Evolutionary conservation across 2,797 vertebrate genomes (phyloP), one percentile per base, ranked within the genome.

Genomic region (Spondyliosoma cantharus): DNA sequence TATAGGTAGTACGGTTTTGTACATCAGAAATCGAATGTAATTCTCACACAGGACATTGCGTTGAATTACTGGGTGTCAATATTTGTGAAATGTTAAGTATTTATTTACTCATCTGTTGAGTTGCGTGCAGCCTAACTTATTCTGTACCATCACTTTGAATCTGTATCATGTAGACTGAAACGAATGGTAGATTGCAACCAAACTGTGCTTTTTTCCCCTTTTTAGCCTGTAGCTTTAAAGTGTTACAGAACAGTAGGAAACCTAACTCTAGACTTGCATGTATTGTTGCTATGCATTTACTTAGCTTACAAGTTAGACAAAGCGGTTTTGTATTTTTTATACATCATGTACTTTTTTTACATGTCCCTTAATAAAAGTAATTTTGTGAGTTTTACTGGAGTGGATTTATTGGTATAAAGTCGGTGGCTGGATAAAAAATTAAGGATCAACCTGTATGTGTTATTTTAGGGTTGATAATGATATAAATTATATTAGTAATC

Each of bases 261-360:
- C 63, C 70, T 92, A 89, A 90, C 83, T 88, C 63, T 93, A 96
- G 95, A 95, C 94, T 95, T 96, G 96, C 95, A 96, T 92, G 95
- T 96, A 95, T 90, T 95, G 96, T 98, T 97, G 97, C 97, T 95
- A 97, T 97, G 97, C 97, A 98, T 97, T 98, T 91, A 92, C 84
- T 86, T 92, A 89, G 92, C 90, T 87, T 90, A 90, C 88, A 73
- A 90, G 85, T 89, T 94, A 94, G 92, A 93, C 76, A 94, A 94
- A 95, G 94, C 94, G 86, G 94, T 97, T 98, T 97, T 97, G 97
- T 97, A 97, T 98, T 97, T 97, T 98, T 97, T 97, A 93, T 98
- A 98, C 96, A 95, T 93, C 92, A 94, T 95, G 95, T 95, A 94
- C 82, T 91, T 94, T 94, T 94, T 94, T 93, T 94, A 93, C 93